Evolutionary conservation across 2,797 vertebrate genomes (phyloP), one percentile per base, ranked within the genome.

Genomic region (Martes flavigula): DNA sequence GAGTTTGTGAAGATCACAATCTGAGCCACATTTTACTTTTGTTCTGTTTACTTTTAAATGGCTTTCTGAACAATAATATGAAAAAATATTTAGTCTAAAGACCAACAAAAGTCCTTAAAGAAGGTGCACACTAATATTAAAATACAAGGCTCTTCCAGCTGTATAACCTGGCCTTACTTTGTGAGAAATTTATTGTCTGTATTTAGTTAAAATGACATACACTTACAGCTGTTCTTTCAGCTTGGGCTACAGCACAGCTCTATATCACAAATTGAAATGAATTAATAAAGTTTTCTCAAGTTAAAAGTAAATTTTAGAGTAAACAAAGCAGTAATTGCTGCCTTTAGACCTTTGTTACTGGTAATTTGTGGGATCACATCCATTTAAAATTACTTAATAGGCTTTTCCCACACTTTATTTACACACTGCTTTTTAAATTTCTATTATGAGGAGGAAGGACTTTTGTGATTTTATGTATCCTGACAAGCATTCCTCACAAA

Each of bases 301-400:
- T 79, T 85, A 40, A 82, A 79, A 86, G 40, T 83, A 64, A 51
- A 62, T 64, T 84, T 91, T 85, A 93, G 62, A 90, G 51, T 83
- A 85, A 85, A 60, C n/a, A 94, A 66, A 48, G 64, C 7, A 32
- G 25, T 72, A 46, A 48, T 70, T 96, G 5, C 13, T 84, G 70
- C 27, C 46, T 91, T 91, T 87, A 46, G 62, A 94, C 32, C 9
- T 89, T 56, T 43, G 27, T 93, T 15, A 60, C 77, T 84, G 56
- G 20, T 92, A 56, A 90, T 83, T 92, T n/a, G 51, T 91, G 87
- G 54, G 48, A 85, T 89, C 46, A 68, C 32, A 64, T 90, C 85
- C 46, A 30, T 73, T 88, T 94, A 56, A 92, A 96, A 93, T 96
- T 35, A 87, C 25, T 87, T 75, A 54, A 20, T 91, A 84, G 89